Conservation (phyloP, 2,113 vertebrate genomes). For the Tupaia chinensis region DNA sequence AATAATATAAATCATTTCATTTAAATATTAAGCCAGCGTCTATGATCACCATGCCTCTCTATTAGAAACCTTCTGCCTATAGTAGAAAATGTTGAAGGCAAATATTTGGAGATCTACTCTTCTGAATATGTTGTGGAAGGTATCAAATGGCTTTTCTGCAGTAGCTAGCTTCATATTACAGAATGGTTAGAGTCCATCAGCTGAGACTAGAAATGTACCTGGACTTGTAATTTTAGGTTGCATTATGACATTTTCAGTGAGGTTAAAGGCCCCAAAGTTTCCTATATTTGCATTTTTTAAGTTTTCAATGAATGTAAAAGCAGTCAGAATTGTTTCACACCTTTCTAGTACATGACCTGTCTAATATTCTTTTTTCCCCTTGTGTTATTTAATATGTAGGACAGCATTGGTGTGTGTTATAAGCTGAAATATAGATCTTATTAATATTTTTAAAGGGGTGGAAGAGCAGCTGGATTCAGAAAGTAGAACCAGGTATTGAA, state of each 20-base stretch:
- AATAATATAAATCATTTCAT: conserved; percentile 49
- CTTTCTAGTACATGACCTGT: neutral
- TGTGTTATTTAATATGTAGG: conserved; percentile 35
- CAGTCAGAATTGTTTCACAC: neutral
- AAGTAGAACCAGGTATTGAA: conserved; percentile 11
- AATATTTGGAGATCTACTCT: neutral
- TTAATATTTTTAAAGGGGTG: conserved; percentile 38
- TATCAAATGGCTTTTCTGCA: neutral
- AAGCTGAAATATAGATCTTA: conserved; percentile 48
- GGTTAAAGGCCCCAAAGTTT: neutral
- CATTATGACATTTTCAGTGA: conserved; percentile 59
- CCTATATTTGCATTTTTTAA: conserved; percentile 28
- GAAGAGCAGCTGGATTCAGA: neutral
- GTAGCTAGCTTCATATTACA: conserved; percentile 15
- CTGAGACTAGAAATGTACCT: conserved; percentile 14
- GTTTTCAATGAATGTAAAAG: conserved; percentile 34
- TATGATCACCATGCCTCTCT: neutral
- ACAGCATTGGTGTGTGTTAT: conserved; percentile 10
- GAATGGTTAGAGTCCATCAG: conserved; percentile 4
- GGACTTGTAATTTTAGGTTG: conserved; percentile 51
- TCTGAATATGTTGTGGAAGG: conserved; percentile 10
- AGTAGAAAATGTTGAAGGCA: conserved; percentile 10
- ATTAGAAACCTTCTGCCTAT: neutral
- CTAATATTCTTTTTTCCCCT: neutral
- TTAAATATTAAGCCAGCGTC: neutral